Base-by-base conservation (phyloP, 2,888 invertebrate genomes). In the Parapristionchus giblindavisi region DNA sequence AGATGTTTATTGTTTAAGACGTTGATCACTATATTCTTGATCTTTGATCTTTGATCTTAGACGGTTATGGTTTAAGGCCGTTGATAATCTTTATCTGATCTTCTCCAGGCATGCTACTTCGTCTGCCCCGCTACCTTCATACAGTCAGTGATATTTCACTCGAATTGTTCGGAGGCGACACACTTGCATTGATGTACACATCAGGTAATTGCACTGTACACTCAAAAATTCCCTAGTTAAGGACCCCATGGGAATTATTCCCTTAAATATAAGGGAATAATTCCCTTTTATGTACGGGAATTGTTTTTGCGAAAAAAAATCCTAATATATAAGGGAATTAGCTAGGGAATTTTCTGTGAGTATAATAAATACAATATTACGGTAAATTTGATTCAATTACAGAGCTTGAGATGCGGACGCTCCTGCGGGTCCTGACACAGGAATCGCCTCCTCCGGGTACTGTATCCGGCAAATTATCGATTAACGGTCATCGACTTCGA, bases 91-190 rank as follows among this genome's bases (percentile, higher is more conserved):
- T n/a, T n/a, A n/a, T n/a, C n/a, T n/a, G n/a, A n/a, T n/a, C n/a
- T n/a, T 14, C 56, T 52, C 27, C 52, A 68, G 51, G 51, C 36
- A 68, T 73, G 21, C 32, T 73, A 85, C 77, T 87, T 74, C 34
- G 88, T 77, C 36, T 81, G 79, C 79, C 85, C 0, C 91, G 81
- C 5, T 90, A 92, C 24, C 79, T 83, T 8, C 81, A 87, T 54
- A 88, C 92, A 17, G 90, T 93, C 2, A 92, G 93, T 66, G 93
- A 93, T 3, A 91, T 96, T 11, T 93, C 94, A 38, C 92, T 96
- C 83, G 96, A 96, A 89, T 93, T 93, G 36, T 92, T 93, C 81
- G 95, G 94, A 0, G 95, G 95, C 2, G 96, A 96, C 89, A 92
- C 96, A 60, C 90, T 96, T 85, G 95, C 95, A 2, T 92, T 96